These are phyloP conservation scores for Chaenodraco wilsoni DNA, from an alignment of 2,797 vertebrate species.

Conservation along the genomic window DNA sequence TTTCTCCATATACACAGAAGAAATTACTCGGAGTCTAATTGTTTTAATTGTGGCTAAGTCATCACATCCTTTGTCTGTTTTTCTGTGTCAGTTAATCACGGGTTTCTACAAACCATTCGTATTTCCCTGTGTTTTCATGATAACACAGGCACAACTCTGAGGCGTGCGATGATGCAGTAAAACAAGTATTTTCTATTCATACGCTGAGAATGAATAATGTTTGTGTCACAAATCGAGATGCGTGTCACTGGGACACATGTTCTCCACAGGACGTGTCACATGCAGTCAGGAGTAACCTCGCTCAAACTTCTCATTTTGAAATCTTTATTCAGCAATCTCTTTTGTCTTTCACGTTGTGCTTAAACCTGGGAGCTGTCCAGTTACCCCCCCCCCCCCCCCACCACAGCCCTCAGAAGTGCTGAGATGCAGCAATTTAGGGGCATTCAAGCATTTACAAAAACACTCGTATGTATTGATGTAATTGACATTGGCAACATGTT, in stretches of 20 bases:
- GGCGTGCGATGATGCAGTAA: conserved; percentile 8
- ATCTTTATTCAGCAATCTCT: conserved; percentile 20
- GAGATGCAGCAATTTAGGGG: conserved; percentile 38
- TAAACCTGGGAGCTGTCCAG: conserved; percentile 44
- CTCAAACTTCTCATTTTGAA: conserved; percentile 30
- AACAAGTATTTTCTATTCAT: conserved; percentile 17
- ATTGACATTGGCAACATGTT: conserved; percentile 24
- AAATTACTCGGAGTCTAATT: conserved; percentile 12
- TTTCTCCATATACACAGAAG: conserved; percentile 5
- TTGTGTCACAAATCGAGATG: conserved; percentile 17
- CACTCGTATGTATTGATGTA: conserved; percentile 19
- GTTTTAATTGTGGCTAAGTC: conserved; percentile 46
- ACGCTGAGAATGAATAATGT: conserved; percentile 21
- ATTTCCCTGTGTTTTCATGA: neutral
- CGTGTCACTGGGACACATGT: neutral
- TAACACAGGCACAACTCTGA: conserved; percentile 9
- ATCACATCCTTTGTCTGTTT: conserved; percentile 53
- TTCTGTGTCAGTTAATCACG: conserved; percentile 15
- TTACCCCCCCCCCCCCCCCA: neutral
- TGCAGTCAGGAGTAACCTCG: conserved; percentile 26
- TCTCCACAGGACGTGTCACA: conserved; percentile 27
- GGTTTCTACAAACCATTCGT: conserved; percentile 20
- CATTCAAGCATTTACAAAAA: conserved; percentile 34
- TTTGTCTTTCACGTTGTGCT: conserved; percentile 4
- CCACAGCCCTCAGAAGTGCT: conserved; percentile 4